Evolutionary conservation across 2,888 invertebrate genomes (phyloP).

Genomic region (Coenonympha arcania): DNA sequence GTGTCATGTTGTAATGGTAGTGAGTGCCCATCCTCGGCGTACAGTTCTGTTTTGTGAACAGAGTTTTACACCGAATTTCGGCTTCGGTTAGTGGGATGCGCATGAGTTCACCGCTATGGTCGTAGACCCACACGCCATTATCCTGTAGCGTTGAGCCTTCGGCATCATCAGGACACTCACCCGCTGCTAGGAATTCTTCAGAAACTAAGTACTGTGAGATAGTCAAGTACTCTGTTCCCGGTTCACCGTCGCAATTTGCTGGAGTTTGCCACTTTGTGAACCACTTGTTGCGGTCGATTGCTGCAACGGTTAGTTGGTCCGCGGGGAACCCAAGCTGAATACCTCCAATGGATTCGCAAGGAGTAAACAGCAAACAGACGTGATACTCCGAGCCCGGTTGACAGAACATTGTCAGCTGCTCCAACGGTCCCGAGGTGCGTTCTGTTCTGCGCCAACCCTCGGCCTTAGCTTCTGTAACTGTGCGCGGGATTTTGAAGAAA

Average conservation of each 20-base stretch:
- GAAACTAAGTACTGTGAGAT: conserved; percentile 61
- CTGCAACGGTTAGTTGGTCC: conserved; percentile 42
- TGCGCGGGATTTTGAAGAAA: neutral
- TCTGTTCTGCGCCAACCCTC: neutral
- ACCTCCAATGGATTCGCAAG: neutral
- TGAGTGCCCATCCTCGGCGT: conserved; percentile 36
- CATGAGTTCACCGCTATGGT: neutral
- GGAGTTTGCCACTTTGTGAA: conserved; percentile 54
- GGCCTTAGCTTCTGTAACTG: neutral
- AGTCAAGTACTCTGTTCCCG: conserved; percentile 56
- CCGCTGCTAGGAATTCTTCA: conserved; percentile 28
- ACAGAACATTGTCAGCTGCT: neutral
- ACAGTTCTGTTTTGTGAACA: neutral
- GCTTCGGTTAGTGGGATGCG: neutral
- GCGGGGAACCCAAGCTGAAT: conserved; percentile 39
- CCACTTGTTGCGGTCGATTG: conserved; percentile 49
- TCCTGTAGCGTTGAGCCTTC: neutral
- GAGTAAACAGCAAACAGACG: neutral
- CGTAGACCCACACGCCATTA: neutral
- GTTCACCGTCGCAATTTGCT: conserved; percentile 45
- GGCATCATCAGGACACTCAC: neutral
- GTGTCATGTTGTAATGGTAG: conserved; percentile 53
- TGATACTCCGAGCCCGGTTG: neutral
- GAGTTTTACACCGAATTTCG: neutral
- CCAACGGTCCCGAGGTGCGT: neutral